A percentile compares a stretch with the other conserved stretches of the same genome.
Evolutionary conservation across 2,113 vertebrate species (phyloP).

Genomic region (Lonchura striata): DNA sequence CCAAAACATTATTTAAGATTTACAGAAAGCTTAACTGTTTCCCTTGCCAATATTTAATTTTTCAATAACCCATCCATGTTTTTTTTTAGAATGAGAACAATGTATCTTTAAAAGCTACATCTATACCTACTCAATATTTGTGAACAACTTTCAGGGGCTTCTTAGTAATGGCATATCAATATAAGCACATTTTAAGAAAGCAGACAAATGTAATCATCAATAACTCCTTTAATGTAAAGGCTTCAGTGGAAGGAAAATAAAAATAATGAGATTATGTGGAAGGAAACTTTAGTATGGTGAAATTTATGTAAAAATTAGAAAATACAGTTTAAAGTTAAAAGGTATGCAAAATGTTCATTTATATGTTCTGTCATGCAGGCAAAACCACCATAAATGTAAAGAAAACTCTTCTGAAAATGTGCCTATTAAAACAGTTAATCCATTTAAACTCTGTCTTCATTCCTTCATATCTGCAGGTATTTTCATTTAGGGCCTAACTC

Average conservation of each 20-base stretch:
- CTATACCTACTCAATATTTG: not conserved
- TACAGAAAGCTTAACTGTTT: not conserved
- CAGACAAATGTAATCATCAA: not conserved
- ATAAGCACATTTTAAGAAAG: not conserved
- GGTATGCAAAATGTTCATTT: not conserved
- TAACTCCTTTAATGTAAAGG: not conserved
- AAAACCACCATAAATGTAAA: not conserved
- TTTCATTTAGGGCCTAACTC: not conserved
- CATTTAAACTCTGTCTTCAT: not conserved
- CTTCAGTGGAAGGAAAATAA: not conserved
- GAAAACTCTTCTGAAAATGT: not conserved
- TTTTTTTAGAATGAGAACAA: not conserved
- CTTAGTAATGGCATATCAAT: not conserved
- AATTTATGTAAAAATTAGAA: not conserved
- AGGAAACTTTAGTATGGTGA: not conserved
- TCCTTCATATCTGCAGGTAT: not conserved
- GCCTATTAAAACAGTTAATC: not conserved
- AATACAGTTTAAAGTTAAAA: not conserved
- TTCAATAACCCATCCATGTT: not conserved
- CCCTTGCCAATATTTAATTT: not conserved
- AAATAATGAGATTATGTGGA: not conserved
- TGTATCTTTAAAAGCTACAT: not conserved
- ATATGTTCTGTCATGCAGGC: not conserved
- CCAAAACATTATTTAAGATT: not conserved
- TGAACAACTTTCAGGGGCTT: not conserved